Conservation (phyloP, 35 echinoderm and acorn worm genomes). For the Apostichopus parvimensis region DNA sequence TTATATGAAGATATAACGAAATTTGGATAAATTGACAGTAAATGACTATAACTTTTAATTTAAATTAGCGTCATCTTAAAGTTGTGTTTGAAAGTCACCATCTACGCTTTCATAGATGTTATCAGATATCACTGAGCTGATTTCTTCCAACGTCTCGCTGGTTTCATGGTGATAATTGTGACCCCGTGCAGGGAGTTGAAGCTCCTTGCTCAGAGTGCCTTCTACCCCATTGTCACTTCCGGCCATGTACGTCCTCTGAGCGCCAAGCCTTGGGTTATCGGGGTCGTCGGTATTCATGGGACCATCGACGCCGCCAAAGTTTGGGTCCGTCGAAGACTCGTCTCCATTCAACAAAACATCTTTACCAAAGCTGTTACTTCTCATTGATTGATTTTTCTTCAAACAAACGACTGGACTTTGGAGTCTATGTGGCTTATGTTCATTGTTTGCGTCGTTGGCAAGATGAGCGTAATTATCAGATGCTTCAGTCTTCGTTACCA, state of each 20-base stretch:
- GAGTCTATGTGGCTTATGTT: background rate
- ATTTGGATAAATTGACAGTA: too few species aligned
- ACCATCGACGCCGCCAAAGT: background rate
- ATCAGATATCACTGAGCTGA: background rate
- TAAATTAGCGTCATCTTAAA: background rate
- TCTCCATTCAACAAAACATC: conserved; percentile 17
- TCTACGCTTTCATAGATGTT: conserved; percentile 4
- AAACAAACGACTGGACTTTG: conserved; percentile 12
- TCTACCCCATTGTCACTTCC: background rate
- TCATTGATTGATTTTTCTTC: conserved; percentile 20
- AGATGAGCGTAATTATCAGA: background rate
- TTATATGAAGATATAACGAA: too few species aligned
- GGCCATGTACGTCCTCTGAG: background rate
- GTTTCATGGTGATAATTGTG: background rate
- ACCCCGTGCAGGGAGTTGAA: too few species aligned
- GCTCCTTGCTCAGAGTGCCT: background rate
- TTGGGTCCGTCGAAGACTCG: conserved; percentile 12
- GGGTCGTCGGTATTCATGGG: background rate
- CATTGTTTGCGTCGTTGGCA: too few species aligned
- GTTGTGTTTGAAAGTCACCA: background rate
- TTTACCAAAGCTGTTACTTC: conserved; percentile 5
- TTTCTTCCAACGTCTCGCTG: background rate
- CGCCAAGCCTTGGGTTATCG: background rate
- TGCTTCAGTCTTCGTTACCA: background rate
- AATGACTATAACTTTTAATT: too few species aligned